These are phyloP conservation scores for Biston betularia DNA, from an alignment of 2,888 invertebrate species.

Conservation along the genomic window DNA sequence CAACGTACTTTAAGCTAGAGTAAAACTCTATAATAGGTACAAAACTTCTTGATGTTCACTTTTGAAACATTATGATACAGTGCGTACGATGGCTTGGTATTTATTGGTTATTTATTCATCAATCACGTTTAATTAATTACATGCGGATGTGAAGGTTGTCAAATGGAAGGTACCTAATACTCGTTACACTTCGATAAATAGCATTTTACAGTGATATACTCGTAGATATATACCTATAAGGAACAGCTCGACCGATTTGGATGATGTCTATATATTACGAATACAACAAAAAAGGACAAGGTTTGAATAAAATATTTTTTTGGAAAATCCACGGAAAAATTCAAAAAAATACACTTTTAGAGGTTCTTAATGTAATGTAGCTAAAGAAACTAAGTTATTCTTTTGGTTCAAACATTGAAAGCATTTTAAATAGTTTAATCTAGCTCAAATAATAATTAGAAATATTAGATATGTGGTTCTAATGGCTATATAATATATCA, in stretches of 20 bases:
- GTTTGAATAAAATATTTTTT: too few species aligned
- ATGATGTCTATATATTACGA: too few species aligned
- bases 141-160: slow-evolving; percentile 12
- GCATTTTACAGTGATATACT: neutral
- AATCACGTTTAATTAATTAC: slow-evolving; percentile 21
- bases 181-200: neutral
- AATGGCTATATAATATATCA: too few species aligned
- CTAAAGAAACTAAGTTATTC: too few species aligned
- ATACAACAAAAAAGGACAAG: too few species aligned
- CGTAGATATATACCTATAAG: neutral
- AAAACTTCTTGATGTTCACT: neutral
- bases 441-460: too few species aligned
- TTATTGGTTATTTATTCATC: slow-evolving; percentile 12
- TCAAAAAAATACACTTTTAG: too few species aligned
- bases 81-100: neutral
- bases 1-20: slow-evolving; percentile 1
- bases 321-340: too few species aligned
- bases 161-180: slow-evolving; percentile 3
- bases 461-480: too few species aligned
- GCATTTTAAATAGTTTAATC: too few species aligned
- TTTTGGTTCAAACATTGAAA: neutral
- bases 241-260: neutral
- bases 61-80: slow-evolving; percentile 13
- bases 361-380: too few species aligned
- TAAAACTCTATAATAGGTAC: neutral